A percentile compares a stretch with the other conserved stretches of the same genome.
Evolutionary conservation across 2,797 vertebrate genomes (phyloP).

Genomic region (Syngnathus acus): DNA sequence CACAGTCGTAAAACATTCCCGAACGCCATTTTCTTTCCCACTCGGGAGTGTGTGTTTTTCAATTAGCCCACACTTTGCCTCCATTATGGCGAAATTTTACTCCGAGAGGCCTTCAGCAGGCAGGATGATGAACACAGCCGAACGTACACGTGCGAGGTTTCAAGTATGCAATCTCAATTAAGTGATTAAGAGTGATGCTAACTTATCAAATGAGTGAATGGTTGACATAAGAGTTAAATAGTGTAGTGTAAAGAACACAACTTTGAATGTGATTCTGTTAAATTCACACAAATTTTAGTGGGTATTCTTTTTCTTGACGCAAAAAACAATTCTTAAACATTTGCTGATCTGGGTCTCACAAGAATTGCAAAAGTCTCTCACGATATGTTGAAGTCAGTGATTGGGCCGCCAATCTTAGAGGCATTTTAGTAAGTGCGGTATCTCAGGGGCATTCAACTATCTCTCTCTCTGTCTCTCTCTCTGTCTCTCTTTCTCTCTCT

Average conservation of each 20-base stretch:
- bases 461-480: no score
- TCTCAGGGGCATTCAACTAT: no score
- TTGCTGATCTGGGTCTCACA: no score
- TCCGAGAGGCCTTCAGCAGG: conserved; percentile 32
- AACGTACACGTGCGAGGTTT: conserved; percentile 29
- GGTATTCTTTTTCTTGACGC: no score
- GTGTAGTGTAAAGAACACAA: conserved; percentile 9
- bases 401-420: no score
- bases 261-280: no score
- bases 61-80: conserved; percentile 67
- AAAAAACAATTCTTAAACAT: no score
- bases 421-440: no score
- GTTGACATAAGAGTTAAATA: conserved; percentile 22
- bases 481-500: no score
- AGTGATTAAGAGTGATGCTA: conserved; percentile 34
- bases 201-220: conserved; percentile 29
- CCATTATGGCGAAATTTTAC: conserved; percentile 57
- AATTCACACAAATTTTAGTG: no score
- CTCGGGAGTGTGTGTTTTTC: conserved; percentile 56
- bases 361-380: no score
- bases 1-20: conserved; percentile 64
- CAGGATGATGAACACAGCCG: conserved; percentile 31
- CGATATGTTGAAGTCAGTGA: no score
- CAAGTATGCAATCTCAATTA: conserved; percentile 39
- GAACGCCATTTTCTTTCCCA: conserved; percentile 49